Base-by-base conservation (phyloP, 2,797 vertebrate species). In the Paramormyrops hopkinsi region DNA sequence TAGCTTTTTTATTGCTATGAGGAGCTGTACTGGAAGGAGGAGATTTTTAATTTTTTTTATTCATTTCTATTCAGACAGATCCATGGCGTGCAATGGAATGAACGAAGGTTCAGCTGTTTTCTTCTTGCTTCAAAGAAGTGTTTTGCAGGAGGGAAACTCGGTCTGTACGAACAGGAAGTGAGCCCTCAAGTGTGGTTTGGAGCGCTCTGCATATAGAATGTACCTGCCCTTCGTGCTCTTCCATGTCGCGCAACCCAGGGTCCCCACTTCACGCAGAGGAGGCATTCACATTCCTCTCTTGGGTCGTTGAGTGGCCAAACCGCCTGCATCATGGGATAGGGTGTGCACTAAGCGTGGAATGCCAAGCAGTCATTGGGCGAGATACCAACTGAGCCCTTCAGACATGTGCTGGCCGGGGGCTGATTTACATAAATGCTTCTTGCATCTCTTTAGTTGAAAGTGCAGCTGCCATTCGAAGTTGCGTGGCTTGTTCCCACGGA, bases 141-240 rank as follows among this genome's bases (percentile, higher is more conserved):
- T 65, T 89, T 54, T 76, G 65, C 50, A n/a, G 62, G 59, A 87
- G 46, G 85, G 17, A 51, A 65, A 51, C 12, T 69, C 17, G 4
- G 82, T 86, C 48, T 86, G 11, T 62, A 69, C n/a, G 88, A 89
- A 89, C 88, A 89, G 88, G 88, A 89, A 89, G 56, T 2, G 50
- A 88, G 65, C 22, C 56, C 4, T 50, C 22, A 33, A 33, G 59
- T 86, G 62, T 56, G 89, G 84, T 89, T 54, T 87, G 48, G 53
- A 44, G 84, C 69, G 62, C 9, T 53, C 83, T 89, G 84, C 56
- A 73, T 89, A 25, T 76, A 86, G 41, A 73, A 19, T 86, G 54
- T 79, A 29, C 83, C 83, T 73, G 88, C 50, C 48, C 59, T 12
- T 41, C 8, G 17, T 22, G 44, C 59, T 41, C n/a, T 53, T 87